Base-by-base conservation (phyloP, 2,113 vertebrate genomes). In the Pseudonaja textilis region DNA sequence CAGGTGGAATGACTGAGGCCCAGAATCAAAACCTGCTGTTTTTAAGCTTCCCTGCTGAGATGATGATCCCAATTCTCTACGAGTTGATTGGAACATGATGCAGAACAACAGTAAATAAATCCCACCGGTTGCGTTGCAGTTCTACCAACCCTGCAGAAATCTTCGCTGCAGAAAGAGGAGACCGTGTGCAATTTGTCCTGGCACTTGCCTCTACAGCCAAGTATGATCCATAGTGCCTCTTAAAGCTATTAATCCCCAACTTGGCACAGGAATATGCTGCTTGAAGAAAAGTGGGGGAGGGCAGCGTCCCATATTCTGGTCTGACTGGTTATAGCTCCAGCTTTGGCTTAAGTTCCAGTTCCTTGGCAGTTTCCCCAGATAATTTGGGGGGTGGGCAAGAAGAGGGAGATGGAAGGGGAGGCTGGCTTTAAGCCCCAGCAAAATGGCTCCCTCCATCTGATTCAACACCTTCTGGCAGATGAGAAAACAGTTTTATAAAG, bases 301-400 rank as follows among this genome's bases (percentile, higher is more conserved):
- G 16, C 61, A 25, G 25, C 14, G 45, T 47, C 89, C 92, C 81
- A 39, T 69, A 64, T 93, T 93, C 88, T 42, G 18, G 42, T 86
- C 34, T 56, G 52, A 85, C 39, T 14, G 14, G 88, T 54, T 47
- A 22, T 9, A 42, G 45, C 45, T 54, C 47, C 47, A 64, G 12
- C 89, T 50, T 85, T 93, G 89, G 92, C 92, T 45, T 22, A 2
- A 12, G 42, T 90, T 59, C 89, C 81, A 90, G 92, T 22, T 42
- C n/a, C 23, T 87, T 93, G 92, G 92, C 92, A 86, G 29, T 86
- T 86, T 90, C 92, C 74, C 92, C 89, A 90, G 92, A 90, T 81
- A 93, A 89, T 54, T 86, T 25, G 74, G 45, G 12, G 50, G 52
- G 90, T 8, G 22, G 16, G 69, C n/a, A n/a, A 16, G 29, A 5